Evolutionary conservation across 2,888 invertebrate genomes (phyloP).

Genomic region (Melinopterus prodromus): DNA sequence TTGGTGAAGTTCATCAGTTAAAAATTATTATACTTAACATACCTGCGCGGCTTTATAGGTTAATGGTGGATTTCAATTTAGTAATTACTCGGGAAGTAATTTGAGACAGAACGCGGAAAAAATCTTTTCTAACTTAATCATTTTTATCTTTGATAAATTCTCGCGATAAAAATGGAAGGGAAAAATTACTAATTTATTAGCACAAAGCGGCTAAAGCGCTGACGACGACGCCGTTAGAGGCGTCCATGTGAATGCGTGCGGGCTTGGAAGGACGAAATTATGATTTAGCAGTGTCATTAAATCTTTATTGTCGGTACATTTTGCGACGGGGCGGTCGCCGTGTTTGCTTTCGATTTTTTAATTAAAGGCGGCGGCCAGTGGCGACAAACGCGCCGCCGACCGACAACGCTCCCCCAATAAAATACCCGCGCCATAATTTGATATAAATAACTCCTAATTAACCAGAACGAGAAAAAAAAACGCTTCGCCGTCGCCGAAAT

Average conservation of each 20-base stretch:
- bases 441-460: conserved; percentile 4
- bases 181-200: conserved; percentile 23
- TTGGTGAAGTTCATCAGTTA: too few species aligned
- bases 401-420: background rate
- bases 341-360: conserved; percentile 4
- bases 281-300: conserved; percentile 19
- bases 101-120: background rate
- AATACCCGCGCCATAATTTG: background rate
- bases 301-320: conserved; percentile 12
- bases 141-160: conserved; percentile 16
- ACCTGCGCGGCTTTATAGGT: background rate
- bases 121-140: conserved; percentile 11
- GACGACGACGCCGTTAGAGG: conserved; percentile 13
- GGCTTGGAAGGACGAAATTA: conserved; percentile 5
- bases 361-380: background rate
- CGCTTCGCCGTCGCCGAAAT: background rate
- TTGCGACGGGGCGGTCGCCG: background rate
- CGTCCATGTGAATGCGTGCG: background rate
- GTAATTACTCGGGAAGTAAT: background rate
- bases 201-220: conserved; percentile 16
- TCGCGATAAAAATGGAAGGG: background rate
- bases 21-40: too few species aligned
- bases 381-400: background rate
- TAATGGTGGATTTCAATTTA: background rate
- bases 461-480: background rate